Base-by-base conservation (phyloP, 2,797 vertebrate genomes). In the Neoniphon sammara region DNA sequence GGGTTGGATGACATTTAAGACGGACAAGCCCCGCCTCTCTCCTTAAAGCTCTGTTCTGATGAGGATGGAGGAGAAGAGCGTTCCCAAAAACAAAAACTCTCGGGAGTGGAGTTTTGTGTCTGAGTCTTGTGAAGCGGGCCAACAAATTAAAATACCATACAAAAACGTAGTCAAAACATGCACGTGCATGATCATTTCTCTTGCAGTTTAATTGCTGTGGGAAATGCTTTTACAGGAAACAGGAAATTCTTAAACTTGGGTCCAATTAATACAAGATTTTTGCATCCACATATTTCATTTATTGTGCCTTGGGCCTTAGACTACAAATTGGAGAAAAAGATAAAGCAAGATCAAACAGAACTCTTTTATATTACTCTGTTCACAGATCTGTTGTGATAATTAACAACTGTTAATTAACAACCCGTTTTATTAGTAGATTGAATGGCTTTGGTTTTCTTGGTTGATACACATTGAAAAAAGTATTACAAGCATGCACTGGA, bases 41-140 rank as follows among this genome's bases (percentile, higher is more conserved):
- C 21, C 62, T 53, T 66, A 60, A 57, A 54, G 31, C 50, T 7
- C 5, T 39, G 53, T 73, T 46, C 21, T 30, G 49, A 4, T n/a
- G 8, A 36, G 7, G 5, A 55, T 2, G 11, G 7, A 55, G 2
- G 46, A 59, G 60, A 18, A 21, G 8, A 39, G 47, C 56, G 7
- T 57, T 47, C 8, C 17, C 27, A 49, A 53, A 77, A 9, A 61
- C 42, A 30, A 46, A 27, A 27, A 25, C 52, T 27, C 23, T n/a
- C 25, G 23, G 12, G 21, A 23, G 25, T 23, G 20, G 9, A 52
- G n/a, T 4, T 23, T 21, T 20, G 1, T 17, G 31, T 34, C 7
- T 34, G 31, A 52, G 5, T 17, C 50, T 47, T n/a, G 50, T 8
- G n/a, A 20, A 21, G 10, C 2, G 11, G 36, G 36, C 34, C 7